Evolutionary conservation across 2,888 invertebrate species (phyloP), one percentile per base, ranked within the genome.

Genomic region (Dicranocentrus wangi): DNA sequence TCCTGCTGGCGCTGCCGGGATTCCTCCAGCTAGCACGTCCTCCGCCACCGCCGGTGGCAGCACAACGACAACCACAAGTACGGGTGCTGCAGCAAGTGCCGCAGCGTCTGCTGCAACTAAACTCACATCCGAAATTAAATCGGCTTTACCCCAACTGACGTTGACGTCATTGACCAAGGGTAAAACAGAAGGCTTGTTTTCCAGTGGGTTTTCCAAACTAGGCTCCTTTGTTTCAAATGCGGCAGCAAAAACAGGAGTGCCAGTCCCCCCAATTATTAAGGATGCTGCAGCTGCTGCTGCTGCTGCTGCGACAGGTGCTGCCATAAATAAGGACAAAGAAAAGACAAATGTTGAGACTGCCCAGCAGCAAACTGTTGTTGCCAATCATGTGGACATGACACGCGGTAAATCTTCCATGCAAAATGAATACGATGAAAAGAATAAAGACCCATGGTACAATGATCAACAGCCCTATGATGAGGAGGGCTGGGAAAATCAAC

Each of bases 191-290:
- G 84, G 83, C 13, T 70, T 84, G 27, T 84, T 84, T 72, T 84
- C 84, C 28, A 83, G 82, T 47, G 75, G 76, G 19, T 80, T 84
- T 47, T 82, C 80, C n/a, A 84, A 84, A 63, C 53, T 84, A 13
- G 84, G 84, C 17, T 71, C 73, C 43, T 84, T 84, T 61, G 77
- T 83, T 25, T 70, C 83, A 23, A 77, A 61, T 70, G 84, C 84
- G 17, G 84, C 84, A 39, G 84, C 79, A 43, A 84, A 84, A 75
- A 73, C 84, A 32, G 84, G 84, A 69, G 83, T 83, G 28, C 69
- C 73, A 2, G 65, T 83, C 23, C 83, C 83, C 13, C 72, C 82
- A 32, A 80, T 83, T 39, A 68, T 79, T 55, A 81, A 81, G 43
- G 81, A 84, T 42, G 78, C 69, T 53, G 75, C 79, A 51, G 79